Percentiles rank a stretch among this genome's conserved stretches.
phyloP scores from a whole-genome alignment of 1,140 invertebrate genomes.

The Eurosta solidaginis region DNA sequence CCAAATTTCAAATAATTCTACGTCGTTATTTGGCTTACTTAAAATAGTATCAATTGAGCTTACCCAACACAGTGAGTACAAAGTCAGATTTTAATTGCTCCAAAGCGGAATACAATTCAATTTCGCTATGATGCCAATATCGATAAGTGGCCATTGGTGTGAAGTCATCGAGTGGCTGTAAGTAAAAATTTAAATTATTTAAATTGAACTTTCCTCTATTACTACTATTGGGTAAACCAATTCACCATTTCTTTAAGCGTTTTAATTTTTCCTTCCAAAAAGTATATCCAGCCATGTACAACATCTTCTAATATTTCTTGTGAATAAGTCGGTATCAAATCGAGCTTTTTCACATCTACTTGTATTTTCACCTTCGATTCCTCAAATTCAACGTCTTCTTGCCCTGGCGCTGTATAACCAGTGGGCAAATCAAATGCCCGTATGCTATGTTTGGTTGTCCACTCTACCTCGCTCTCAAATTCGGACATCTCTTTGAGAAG shows the following conservation, averaged over 20 bases:
- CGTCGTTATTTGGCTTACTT: conserved; percentile 1
- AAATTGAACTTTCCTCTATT: background rate
- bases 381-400: conserved; percentile 60
- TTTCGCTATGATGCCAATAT: conserved; percentile 80
- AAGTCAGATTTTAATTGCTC: conserved; percentile 79
- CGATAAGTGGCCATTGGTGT: conserved; percentile 81
- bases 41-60: conserved; percentile 13
- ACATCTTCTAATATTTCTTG: conserved; percentile 67
- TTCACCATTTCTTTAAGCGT: conserved; percentile 65
- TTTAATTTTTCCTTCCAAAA: conserved; percentile 66
- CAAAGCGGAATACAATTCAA: conserved; percentile 73
- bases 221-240: too few relatives aligned
- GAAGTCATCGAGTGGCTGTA: conserved; percentile 65
- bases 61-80: conserved; percentile 66
- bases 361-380: conserved; percentile 62
- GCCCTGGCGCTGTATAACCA: conserved; percentile 61
- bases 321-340: conserved; percentile 61
- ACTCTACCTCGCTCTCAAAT: conserved; percentile 46
- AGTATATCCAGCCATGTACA: conserved; percentile 68
- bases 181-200: background rate
- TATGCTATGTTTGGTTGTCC: conserved; percentile 71
- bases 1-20: background rate
- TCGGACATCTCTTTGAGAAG: conserved; percentile 50
- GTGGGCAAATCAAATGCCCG: conserved; percentile 69
- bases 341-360: conserved; percentile 60